Base-by-base conservation (phyloP, 2,888 invertebrate genomes). In the Caradrina clavipalpis region DNA sequence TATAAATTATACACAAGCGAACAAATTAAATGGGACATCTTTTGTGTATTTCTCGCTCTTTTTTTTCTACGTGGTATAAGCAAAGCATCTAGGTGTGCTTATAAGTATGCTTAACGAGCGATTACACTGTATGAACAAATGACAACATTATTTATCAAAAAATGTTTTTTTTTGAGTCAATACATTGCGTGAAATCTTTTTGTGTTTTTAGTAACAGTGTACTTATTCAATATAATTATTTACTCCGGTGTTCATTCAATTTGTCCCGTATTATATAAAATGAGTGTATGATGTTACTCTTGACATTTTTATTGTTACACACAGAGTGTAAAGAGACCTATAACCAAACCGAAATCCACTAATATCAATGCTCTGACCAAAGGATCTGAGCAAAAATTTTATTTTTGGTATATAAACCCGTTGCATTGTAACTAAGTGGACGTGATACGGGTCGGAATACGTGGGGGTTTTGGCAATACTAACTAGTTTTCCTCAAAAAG, bases 21-120 rank as follows among this genome's bases (percentile, higher is more conserved):
- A 81, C 66, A 63, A 76, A 66, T 60, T 66, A 66, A 63, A 76
- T 42, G 35, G 59, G 42, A 60, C 65, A 60, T 35, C 17, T 19
- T 54, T 35, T 5, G 58, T 19, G 15, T 13, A 45, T 39, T 0
- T 42, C 21, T 19, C 13, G 15, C 13, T 49, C 10, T 2, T 31
- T 50, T 57, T 64, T 39, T 39, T 45, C 19, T 35, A 57, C 54
- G 57, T 60, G 63, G 19, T 19, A 42, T 15, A 54, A 55, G 62
- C 73, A 8, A 58, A 54, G 71, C 55, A 42, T 47, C 45, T 55
- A 55, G 13, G 22, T 51, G 73, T 39, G 47, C 31, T 54, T 45
- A 22, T 19, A 53, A 54, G 45, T 35, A 15, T 42, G 42, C 47
- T 17, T 39, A 31, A 0, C 15, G 45, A 47, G 35, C 51, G 19